These are phyloP conservation scores for Tragopan temminckii DNA, from an alignment of 2,797 vertebrate genomes.

Conservation along the genomic window DNA sequence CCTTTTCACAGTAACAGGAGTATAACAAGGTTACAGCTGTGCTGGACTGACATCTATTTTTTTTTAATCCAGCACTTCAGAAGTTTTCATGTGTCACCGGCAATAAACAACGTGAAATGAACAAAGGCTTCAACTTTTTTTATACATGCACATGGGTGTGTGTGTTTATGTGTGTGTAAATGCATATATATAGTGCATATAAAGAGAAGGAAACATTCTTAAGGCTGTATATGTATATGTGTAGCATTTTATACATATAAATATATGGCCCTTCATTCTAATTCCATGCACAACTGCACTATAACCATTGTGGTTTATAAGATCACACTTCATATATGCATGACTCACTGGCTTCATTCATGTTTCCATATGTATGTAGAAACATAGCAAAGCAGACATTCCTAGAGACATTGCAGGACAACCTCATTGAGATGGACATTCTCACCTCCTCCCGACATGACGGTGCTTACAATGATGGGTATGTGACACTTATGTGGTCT, in stretches of 20 bases:
- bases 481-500: conserved; percentile 86
- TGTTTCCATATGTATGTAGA: conserved; percentile 98
- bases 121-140: background rate
- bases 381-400: conserved; percentile 99
- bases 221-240: conserved; percentile 74
- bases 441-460: conserved; percentile 95
- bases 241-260: conserved; percentile 72
- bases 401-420: conserved; percentile 99
- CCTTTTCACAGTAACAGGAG: background rate
- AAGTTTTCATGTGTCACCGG: background rate
- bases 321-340: conserved; percentile 86
- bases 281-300: conserved; percentile 77
- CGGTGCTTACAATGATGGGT: conserved; percentile 96
- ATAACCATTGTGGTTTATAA: conserved; percentile 79
- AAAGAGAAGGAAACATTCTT: conserved; percentile 38
- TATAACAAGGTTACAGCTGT: background rate
- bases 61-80: background rate
- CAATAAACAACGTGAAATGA: conserved; percentile 16
- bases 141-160: conserved; percentile 9
- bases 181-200: conserved; percentile 28
- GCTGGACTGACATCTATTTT: background rate
- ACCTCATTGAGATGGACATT: conserved; percentile 99
- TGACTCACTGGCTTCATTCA: conserved; percentile 95
- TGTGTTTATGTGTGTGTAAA: conserved; percentile 37
- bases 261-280: conserved; percentile 75